Evolutionary conservation across 2,797 vertebrate species (phyloP).

Genomic region (Trachurus trachurus): DNA sequence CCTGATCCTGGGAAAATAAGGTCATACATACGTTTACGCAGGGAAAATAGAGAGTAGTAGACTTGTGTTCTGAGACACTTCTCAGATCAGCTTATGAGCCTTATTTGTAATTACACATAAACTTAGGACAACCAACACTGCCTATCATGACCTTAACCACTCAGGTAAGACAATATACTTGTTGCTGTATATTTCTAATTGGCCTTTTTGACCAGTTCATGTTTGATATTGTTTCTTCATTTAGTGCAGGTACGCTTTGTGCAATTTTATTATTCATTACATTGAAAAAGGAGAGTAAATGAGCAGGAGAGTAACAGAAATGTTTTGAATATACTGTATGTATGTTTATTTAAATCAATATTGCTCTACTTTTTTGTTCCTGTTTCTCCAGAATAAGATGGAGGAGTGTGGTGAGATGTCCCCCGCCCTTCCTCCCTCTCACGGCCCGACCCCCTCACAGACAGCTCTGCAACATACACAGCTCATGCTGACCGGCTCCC

Average conservation of each 20-base stretch:
- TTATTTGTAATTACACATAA: not conserved
- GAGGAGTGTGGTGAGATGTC: constrained; percentile 90
- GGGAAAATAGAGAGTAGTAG: constrained; percentile 10
- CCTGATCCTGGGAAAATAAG: constrained; percentile 24
- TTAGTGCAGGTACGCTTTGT: not conserved
- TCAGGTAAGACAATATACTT: constrained; percentile 33
- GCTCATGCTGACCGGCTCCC: constrained; percentile 94
- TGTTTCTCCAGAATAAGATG: constrained; percentile 86
- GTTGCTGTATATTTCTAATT: not conserved
- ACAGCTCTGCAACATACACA: constrained; percentile 92
- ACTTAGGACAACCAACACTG: not conserved
- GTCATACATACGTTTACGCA: constrained; percentile 25
- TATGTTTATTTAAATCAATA: not conserved
- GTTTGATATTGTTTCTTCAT: not conserved
- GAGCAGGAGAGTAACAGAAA: not conserved
- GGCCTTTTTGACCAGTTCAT: not conserved
- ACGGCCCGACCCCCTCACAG: constrained; percentile 86
- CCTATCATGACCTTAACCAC: constrained; percentile 17
- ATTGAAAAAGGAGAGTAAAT: not conserved
- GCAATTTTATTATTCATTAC: not conserved
- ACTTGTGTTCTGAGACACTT: not conserved
- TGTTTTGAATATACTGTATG: not conserved
- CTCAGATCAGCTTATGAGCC: constrained; percentile 4
- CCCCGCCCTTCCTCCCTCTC: constrained; percentile 83
- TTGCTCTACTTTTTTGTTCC: not conserved